phyloP scores from a whole-genome alignment of 2,113 vertebrate genomes.

The Otocyon megalotis region DNA sequence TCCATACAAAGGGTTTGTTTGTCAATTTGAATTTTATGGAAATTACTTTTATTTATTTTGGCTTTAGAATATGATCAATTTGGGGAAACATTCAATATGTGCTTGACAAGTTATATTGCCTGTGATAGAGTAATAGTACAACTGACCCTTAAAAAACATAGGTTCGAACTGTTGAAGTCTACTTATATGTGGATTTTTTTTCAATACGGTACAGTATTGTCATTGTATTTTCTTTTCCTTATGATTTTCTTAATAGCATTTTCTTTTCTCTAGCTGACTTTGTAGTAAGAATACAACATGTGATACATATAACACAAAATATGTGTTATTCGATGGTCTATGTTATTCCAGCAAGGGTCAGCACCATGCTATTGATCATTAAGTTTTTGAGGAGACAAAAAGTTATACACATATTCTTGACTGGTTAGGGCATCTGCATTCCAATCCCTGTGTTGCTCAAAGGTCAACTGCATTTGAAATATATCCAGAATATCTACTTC shows the following conservation, averaged over 20 bases:
- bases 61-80: not conserved
- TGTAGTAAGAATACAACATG: not conserved
- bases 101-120: not conserved
- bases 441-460: not conserved
- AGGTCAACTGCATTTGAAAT: not conserved
- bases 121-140: not conserved
- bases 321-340: not conserved
- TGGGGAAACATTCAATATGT: not conserved
- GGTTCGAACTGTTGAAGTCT: not conserved
- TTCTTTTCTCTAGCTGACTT: not conserved
- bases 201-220: not conserved
- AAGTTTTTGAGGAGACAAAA: not conserved
- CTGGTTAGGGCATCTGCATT: not conserved
- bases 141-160: not conserved
- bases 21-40: not conserved
- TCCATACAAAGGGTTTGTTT: not conserved
- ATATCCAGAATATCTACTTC: not conserved
- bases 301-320: not conserved
- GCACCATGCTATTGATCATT: not conserved
- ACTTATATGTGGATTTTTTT: not conserved
- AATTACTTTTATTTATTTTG: not conserved
- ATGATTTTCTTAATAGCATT: not conserved
- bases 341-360: not conserved
- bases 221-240: not conserved
- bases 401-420: not conserved